Conservation (phyloP, 2,113 vertebrate genomes). For the Pongo abelii region DNA sequence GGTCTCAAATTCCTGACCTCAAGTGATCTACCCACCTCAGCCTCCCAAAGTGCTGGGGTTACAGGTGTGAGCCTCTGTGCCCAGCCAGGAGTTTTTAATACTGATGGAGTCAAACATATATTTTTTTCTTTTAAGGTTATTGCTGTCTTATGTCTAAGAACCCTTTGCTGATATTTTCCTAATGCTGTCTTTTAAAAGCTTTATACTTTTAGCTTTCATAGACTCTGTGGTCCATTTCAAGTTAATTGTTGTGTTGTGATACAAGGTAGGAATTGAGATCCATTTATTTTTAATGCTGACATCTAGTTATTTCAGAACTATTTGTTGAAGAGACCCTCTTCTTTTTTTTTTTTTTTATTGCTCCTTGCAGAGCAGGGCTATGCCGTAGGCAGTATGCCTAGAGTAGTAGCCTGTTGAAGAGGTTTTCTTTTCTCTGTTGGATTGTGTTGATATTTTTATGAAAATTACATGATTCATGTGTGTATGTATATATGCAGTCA, state of each 20-base stretch:
- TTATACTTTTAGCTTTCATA: slow-evolving; percentile 15
- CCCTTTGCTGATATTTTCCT: background rate
- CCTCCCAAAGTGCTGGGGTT: too few relatives aligned
- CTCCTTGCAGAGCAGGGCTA: too few relatives aligned
- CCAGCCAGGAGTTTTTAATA: background rate
- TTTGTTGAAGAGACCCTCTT: background rate
- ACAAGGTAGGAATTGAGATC: slow-evolving; percentile 23
- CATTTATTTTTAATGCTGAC: slow-evolving; percentile 28
- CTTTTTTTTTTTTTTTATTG: too few relatives aligned
- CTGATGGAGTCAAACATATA: background rate
- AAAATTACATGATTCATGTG: background rate
- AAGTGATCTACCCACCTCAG: too few relatives aligned
- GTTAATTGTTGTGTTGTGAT: slow-evolving; percentile 23
- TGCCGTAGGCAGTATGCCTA: too few relatives aligned
- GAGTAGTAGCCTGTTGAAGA: background rate
- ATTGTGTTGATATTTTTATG: background rate
- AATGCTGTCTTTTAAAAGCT: background rate
- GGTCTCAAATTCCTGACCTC: too few relatives aligned
- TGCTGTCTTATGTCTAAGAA: background rate
- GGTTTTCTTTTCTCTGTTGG: background rate
- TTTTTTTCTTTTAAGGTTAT: background rate
- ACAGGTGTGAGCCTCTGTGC: too few relatives aligned
- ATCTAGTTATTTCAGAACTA: slow-evolving; percentile 4
- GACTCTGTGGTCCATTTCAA: background rate
- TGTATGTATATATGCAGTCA: background rate